Evolutionary conservation across 2,113 vertebrate genomes (phyloP).

Genomic region (Oreochromis aureus): DNA sequence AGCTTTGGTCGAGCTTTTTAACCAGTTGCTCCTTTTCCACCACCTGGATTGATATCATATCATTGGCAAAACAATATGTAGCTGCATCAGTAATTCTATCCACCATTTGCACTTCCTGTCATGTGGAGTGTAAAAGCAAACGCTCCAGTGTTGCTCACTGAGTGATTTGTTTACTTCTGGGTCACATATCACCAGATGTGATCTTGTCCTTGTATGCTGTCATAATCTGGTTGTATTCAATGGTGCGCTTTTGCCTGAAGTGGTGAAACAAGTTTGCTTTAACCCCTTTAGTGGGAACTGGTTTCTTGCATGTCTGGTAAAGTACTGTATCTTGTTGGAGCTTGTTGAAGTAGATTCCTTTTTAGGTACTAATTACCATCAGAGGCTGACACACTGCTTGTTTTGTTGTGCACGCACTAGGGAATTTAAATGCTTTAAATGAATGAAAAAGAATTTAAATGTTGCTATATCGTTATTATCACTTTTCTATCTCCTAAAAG

Average conservation of each 20-base stretch:
- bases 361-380: not conserved
- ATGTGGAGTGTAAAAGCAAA: not conserved
- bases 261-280: not conserved
- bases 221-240: not conserved
- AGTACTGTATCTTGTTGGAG: not conserved
- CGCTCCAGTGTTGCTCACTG: not conserved
- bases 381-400: not conserved
- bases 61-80: not conserved
- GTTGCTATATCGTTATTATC: not conserved
- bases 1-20: not conserved
- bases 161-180: not conserved
- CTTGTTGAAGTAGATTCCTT: not conserved
- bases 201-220: not conserved
- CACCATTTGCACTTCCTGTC: not conserved
- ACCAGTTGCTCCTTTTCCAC: not conserved
- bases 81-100: not conserved
- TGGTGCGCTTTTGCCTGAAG: not conserved
- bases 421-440: not conserved
- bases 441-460: not conserved
- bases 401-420: not conserved
- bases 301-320: not conserved
- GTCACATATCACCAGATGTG: not conserved
- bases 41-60: not conserved
- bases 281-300: not conserved
- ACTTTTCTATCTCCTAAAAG: not conserved